These are phyloP conservation scores for Ranitomeya variabilis DNA, from an alignment of 2,113 vertebrate genomes.

Conservation along the genomic window DNA sequence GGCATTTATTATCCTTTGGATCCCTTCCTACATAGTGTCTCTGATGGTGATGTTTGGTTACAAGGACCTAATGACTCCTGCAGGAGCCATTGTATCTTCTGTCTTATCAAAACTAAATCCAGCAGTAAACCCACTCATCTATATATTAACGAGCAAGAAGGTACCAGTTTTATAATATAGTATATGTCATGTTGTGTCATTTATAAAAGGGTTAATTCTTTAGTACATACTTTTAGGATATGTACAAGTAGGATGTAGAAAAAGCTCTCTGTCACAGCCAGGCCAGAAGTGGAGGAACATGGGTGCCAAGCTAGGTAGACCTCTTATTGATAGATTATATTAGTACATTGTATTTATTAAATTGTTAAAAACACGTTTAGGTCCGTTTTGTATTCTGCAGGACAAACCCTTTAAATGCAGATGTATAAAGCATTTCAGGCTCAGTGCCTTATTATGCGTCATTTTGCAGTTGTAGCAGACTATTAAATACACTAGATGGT, in stretches of 20 bases:
- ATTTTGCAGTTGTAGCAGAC: too few species aligned
- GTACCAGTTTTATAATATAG: slow-evolving; percentile 65
- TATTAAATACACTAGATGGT: too few species aligned
- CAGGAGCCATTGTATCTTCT: slow-evolving; percentile 82
- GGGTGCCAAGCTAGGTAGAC: too few species aligned
- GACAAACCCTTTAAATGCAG: too few species aligned
- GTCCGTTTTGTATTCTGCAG: too few species aligned
- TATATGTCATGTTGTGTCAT: not conserved
- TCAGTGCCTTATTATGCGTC: too few species aligned
- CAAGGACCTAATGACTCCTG: slow-evolving; percentile 80
- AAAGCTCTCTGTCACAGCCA: too few species aligned
- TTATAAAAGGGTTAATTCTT: not conserved
- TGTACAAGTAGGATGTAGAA: not conserved
- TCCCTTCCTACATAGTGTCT: slow-evolving; percentile 85
- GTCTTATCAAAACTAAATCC: slow-evolving; percentile 90
- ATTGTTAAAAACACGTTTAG: too few species aligned
- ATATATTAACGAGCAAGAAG: slow-evolving; percentile 90
- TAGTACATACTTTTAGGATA: not conserved
- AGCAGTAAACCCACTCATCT: slow-evolving; percentile 89
- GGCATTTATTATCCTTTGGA: slow-evolving; percentile 87
- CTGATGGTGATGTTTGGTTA: slow-evolving; percentile 84
- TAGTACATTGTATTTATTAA: too few species aligned
- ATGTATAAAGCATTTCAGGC: too few species aligned
- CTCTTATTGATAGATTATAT: too few species aligned
- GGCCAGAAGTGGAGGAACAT: too few species aligned